phyloP scores from a whole-genome alignment of 2,797 vertebrate genomes.

The Emys orbicularis region DNA sequence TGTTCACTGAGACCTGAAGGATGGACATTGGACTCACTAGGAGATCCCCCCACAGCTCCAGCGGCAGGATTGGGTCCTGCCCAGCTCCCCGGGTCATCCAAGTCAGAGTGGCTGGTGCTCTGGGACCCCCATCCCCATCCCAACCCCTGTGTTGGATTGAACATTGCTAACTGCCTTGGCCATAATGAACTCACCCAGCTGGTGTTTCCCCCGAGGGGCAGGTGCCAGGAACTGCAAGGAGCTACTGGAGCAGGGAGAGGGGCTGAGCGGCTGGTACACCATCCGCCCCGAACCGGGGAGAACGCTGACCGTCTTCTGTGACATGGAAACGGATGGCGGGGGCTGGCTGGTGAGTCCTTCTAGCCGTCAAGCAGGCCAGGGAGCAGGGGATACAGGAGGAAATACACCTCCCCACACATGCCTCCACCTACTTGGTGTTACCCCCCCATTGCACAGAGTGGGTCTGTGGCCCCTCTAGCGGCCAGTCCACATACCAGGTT shows the following conservation, averaged over 20 bases:
- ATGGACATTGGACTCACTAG: too few species aligned
- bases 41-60: too few species aligned
- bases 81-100: too few species aligned
- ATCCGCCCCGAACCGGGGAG: constrained; percentile 21
- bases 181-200: neutral
- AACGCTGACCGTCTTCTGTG: constrained; percentile 20
- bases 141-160: neutral
- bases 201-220: neutral
- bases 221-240: constrained; percentile 44
- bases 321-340: constrained; percentile 49
- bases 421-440: neutral
- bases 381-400: neutral
- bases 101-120: neutral
- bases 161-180: neutral
- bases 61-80: neutral
- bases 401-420: neutral
- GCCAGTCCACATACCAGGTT: neutral
- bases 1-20: neutral
- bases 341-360: constrained; percentile 40
- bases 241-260: neutral
- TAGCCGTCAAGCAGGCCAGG: neutral
- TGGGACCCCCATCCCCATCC: neutral
- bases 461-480: neutral
- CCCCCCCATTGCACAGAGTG: neutral
- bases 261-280: constrained; percentile 52